Conservation (phyloP, 2,797 vertebrate species). For the Australoheros facetus region DNA sequence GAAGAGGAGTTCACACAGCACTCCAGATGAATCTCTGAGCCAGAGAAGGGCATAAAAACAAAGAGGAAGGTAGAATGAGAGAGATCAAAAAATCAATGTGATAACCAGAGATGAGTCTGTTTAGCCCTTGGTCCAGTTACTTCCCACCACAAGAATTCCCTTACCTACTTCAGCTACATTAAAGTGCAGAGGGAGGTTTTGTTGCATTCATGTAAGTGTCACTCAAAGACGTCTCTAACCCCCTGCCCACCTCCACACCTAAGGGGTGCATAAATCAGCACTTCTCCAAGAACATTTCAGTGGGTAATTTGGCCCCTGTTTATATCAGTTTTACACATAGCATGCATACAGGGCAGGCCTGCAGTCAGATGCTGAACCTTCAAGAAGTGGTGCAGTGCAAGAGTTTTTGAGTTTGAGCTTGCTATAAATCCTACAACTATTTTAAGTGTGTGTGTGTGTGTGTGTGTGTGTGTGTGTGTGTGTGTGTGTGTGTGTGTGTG, state of each 20-base stretch:
- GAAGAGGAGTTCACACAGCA: slow-evolving; percentile 58
- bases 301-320: neutral
- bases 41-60: slow-evolving; percentile 29
- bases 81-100: slow-evolving; percentile 52
- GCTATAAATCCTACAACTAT: neutral
- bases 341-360: neutral
- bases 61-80: slow-evolving; percentile 22
- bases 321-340: neutral
- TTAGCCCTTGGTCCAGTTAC: slow-evolving; percentile 50
- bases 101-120: slow-evolving; percentile 60
- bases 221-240: slow-evolving; percentile 14
- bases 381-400: neutral
- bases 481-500: neutral
- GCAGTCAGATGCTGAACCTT: neutral
- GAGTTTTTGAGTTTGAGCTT: neutral
- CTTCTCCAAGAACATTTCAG: neutral
- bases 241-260: neutral
- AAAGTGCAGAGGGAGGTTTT: slow-evolving; percentile 31
- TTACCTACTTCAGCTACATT: slow-evolving; percentile 5
- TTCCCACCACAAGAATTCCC: slow-evolving; percentile 22
- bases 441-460: accelerated
- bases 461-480: too few species aligned
- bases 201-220: slow-evolving; percentile 41
- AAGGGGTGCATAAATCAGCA: slow-evolving; percentile 11
- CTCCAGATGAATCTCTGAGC: slow-evolving; percentile 43